Percentiles rank a stretch among this genome's conserved stretches.
These are phyloP conservation scores for Meloidogyne floridensis DNA, from an alignment of 1,140 invertebrate species.

Conservation along the genomic window DNA sequence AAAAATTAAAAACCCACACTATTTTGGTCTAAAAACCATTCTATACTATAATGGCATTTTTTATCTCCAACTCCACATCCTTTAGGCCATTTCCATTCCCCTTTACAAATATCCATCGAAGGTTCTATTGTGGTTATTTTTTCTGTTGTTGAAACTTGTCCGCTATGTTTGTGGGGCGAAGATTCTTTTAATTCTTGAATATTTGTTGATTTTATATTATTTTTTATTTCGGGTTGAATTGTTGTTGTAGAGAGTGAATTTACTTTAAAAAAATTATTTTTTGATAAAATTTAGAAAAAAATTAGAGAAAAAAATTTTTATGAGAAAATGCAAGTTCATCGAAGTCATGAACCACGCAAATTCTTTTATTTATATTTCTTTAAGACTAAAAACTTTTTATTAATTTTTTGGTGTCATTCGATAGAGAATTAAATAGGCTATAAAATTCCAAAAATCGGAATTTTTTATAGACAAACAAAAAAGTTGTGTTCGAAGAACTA, in stretches of 20 bases:
- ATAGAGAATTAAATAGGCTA: too few species aligned
- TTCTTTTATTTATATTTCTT: too few species aligned
- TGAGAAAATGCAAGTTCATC: too few species aligned
- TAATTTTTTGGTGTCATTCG: too few species aligned
- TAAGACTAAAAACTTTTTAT: too few species aligned
- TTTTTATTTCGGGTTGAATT: background rate
- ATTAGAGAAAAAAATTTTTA: too few species aligned
- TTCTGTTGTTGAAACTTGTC: background rate
- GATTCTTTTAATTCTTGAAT: background rate
- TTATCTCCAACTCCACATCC: constrained; percentile 40
- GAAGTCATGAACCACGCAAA: too few species aligned
- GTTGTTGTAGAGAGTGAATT: constrained; percentile 2
- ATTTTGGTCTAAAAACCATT: constrained; percentile 79
- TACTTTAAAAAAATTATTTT: constrained; percentile 5
- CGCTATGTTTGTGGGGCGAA: background rate
- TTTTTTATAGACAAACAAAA: background rate
- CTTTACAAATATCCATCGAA: constrained; percentile 31
- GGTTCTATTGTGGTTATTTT: background rate
- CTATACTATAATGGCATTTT: constrained; percentile 59
- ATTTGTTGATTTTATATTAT: background rate
- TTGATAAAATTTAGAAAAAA: too few species aligned
- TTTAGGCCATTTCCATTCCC: constrained; percentile 56
- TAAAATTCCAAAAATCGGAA: background rate
- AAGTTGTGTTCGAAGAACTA: too few species aligned
- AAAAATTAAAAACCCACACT: too few species aligned